Evolutionary conservation across 2,113 vertebrate species (phyloP), one percentile per base, ranked within the genome.

Genomic region (Oophaga pumilio): DNA sequence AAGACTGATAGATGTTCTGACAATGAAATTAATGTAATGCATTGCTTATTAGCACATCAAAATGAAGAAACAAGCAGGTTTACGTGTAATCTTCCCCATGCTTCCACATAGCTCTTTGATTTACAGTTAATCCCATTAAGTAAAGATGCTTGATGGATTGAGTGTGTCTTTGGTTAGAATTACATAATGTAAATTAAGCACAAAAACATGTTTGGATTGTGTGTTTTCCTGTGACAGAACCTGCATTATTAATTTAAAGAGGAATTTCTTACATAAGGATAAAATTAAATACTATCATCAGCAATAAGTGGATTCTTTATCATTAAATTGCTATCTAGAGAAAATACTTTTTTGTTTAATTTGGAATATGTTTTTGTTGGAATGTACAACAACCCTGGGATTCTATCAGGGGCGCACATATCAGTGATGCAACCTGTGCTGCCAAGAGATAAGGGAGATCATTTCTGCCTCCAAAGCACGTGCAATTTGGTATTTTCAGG

Each of bases 121-220:
- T 28, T 80, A 15, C 33, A 60, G 60, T 80, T 59, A 80, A 80
- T 80, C 53, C 56, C 53, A 33, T 80, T 80, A 80, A 9, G 53
- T 43, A 24, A 2, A 17, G 56, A 80, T 4, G 15, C 77, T 80
- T 56, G 24, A 80, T 33, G 77, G 53, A 17, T 28, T 33, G 49
- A 60, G 20, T 11, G 56, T 33, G 43, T 22, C 11, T 18, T 22
- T 74, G 24, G 53, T 8, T 59, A 56, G 52, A 11, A 78, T 26
- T 26, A 28, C 57, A 60, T 33, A 20, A 22, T 57, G 24, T 15
- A 52, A 79, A 26, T 57, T 57, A 56, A 17, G 26, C 57, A 80
- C n/a, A 52, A 10, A 59, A 60, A 0, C 14, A 74, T 11, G 33
- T 20, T 50, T 10, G 26, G 8, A 57, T 57, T 76, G 43, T 6